A percentile compares a stretch with the other conserved stretches of the same genome.
phyloP scores from a whole-genome alignment of 1,140 invertebrate species.

The Melanaphis sacchari region DNA sequence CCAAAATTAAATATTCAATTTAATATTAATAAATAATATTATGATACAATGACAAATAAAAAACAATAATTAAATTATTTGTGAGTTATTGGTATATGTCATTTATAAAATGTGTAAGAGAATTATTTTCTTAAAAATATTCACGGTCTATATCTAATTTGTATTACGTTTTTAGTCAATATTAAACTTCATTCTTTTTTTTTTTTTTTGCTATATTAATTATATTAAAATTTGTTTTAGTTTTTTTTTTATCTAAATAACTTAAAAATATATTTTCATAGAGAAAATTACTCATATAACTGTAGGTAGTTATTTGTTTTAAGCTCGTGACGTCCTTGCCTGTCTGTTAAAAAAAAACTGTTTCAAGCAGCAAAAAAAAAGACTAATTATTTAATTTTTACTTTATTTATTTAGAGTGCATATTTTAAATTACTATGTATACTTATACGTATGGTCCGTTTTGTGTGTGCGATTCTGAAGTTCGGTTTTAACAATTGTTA shows the following conservation, averaged over 20 bases:
- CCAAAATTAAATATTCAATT: background rate
- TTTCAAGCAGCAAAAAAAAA: slow-evolving; percentile 15
- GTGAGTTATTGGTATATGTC: background rate
- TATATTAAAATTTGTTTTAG: background rate
- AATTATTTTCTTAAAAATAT: background rate
- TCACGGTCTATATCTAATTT: background rate
- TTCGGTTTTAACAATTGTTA: slow-evolving; percentile 19
- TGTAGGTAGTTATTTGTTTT: background rate
- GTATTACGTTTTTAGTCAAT: background rate
- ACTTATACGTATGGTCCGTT: background rate
- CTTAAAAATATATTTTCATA: background rate
- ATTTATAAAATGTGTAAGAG: background rate
- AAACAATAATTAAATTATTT: background rate
- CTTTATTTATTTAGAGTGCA: slow-evolving; percentile 29
- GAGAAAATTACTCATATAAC: background rate
- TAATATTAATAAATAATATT: background rate
- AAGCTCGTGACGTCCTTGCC: background rate
- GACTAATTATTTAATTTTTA: slow-evolving; percentile 29
- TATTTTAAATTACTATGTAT: background rate
- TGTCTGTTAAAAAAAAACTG: slow-evolving; percentile 23
- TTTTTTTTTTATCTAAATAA: background rate
- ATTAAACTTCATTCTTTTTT: background rate
- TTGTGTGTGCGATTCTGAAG: background rate
- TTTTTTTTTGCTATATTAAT: background rate
- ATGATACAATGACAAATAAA: background rate